Evolutionary conservation across 1,140 invertebrate genomes (phyloP).

Genomic region (Aphelenchoides fujianensis): DNA sequence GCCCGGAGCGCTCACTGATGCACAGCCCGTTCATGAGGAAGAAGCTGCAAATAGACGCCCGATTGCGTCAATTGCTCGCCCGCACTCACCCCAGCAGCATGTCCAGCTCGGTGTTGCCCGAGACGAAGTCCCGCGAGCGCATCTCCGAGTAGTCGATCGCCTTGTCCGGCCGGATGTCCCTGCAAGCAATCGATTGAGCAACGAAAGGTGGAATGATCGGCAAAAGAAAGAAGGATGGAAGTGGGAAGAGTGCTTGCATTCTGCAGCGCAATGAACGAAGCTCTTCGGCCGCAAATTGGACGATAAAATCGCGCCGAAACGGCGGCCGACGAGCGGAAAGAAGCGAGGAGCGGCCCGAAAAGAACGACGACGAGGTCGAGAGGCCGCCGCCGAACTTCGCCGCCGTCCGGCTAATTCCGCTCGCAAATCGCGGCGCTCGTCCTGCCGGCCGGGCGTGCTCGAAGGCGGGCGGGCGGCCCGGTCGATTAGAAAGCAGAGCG

Average conservation of each 20-base stretch:
- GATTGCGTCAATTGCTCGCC: too few relatives aligned
- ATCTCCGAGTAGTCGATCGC: constrained; percentile 21
- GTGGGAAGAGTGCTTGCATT: not conserved
- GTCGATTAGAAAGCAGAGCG: not conserved
- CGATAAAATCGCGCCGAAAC: not conserved
- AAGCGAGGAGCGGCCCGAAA: not conserved
- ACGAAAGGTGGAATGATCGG: too few relatives aligned
- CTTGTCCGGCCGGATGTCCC: constrained; percentile 16
- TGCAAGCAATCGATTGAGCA: constrained; percentile 16
- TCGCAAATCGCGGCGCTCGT: too few relatives aligned
- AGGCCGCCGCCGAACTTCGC: not conserved
- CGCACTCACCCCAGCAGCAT: constrained; percentile 3
- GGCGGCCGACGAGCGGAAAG: not conserved
- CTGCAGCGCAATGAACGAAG: not conserved
- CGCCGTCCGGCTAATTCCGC: too few relatives aligned
- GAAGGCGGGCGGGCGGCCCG: too few relatives aligned
- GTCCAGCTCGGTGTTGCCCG: not conserved
- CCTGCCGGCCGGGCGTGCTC: too few relatives aligned
- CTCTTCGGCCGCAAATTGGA: not conserved
- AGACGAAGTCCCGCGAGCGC: constrained; percentile 2
- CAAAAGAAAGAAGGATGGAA: not conserved
- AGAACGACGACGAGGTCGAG: not conserved
- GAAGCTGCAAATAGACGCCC: constrained; percentile 12
- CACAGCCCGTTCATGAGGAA: constrained; percentile 21
- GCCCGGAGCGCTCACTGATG: too few relatives aligned